A percentile compares a stretch with the other conserved stretches of the same genome.
Evolutionary conservation across 1,140 invertebrate genomes (phyloP).

Genomic region (Rhopalosiphum maidis): DNA sequence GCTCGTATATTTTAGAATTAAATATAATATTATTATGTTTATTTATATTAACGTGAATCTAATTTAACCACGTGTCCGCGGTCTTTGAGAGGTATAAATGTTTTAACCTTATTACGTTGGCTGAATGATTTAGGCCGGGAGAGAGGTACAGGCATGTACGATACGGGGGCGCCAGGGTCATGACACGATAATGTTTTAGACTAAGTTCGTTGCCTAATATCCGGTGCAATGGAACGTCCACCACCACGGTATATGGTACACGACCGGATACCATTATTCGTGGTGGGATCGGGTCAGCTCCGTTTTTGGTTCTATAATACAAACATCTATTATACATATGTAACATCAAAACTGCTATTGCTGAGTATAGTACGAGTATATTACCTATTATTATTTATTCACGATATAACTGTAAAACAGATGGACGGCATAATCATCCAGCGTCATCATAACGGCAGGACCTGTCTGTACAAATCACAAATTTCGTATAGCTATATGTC

Average conservation of each 20-base stretch:
- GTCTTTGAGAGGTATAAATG: not conserved
- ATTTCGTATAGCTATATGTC: not conserved
- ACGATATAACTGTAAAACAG: not conserved
- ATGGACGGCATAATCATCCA: not conserved
- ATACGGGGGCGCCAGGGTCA: not conserved
- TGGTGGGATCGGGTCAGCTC: not conserved
- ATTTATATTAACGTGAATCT: not conserved
- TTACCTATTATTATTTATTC: not conserved
- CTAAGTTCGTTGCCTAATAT: not conserved
- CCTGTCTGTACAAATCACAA: not conserved
- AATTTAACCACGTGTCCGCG: not conserved
- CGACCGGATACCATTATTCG: conserved; percentile 15
- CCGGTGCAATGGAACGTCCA: not conserved
- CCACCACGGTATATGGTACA: not conserved
- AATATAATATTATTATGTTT: not conserved
- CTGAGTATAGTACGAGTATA: not conserved
- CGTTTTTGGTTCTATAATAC: not conserved
- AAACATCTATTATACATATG: not conserved
- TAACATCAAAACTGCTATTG: not conserved
- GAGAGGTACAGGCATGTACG: not conserved
- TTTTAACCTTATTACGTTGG: not conserved
- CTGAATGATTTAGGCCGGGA: not conserved
- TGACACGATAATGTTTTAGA: not conserved
- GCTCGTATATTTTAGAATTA: not conserved
- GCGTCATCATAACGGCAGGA: not conserved